Evolutionary conservation across 2,888 invertebrate genomes (phyloP).

Genomic region (Andricus curvator): DNA sequence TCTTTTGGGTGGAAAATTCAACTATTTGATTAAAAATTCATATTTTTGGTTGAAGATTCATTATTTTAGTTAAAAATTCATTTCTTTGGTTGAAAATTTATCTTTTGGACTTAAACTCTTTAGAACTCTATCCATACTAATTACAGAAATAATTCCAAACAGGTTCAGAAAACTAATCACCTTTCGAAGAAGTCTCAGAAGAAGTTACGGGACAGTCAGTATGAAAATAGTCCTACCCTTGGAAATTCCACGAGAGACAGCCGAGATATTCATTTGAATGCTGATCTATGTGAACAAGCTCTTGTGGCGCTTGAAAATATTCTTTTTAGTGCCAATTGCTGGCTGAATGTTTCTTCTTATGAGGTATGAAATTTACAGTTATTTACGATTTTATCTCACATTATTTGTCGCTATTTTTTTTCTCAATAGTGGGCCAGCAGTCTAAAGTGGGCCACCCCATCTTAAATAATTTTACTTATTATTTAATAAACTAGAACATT

Average conservation of each 20-base stretch:
- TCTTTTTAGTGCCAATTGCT: slow-evolving; percentile 61
- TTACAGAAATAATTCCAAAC: neutral
- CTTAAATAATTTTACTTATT: too few species aligned
- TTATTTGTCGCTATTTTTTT: neutral
- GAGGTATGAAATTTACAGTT: slow-evolving; percentile 59
- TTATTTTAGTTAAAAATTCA: too few species aligned
- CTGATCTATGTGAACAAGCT: slow-evolving; percentile 64
- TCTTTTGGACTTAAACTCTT: too few species aligned
- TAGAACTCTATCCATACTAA: slow-evolving; percentile 15
- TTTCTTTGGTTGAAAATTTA: too few species aligned
- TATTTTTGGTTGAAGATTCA: too few species aligned
- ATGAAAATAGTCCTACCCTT: slow-evolving; percentile 60
- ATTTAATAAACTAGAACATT: too few species aligned
- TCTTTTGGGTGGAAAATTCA: too few species aligned
- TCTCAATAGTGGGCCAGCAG: too few species aligned
- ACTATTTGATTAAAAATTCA: too few species aligned
- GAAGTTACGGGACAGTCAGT: slow-evolving; percentile 65
- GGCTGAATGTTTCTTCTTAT: slow-evolving; percentile 65
- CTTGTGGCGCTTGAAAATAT: slow-evolving; percentile 66
- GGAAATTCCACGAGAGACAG: slow-evolving; percentile 52
- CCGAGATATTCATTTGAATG: slow-evolving; percentile 52
- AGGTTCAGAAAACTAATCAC: slow-evolving; percentile 67
- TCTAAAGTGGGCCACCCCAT: too few species aligned
- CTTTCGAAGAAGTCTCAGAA: slow-evolving; percentile 67
- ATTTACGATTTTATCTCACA: neutral